phyloP scores from a whole-genome alignment of 1,140 invertebrate species.

The Drosophila kanapiae region DNA sequence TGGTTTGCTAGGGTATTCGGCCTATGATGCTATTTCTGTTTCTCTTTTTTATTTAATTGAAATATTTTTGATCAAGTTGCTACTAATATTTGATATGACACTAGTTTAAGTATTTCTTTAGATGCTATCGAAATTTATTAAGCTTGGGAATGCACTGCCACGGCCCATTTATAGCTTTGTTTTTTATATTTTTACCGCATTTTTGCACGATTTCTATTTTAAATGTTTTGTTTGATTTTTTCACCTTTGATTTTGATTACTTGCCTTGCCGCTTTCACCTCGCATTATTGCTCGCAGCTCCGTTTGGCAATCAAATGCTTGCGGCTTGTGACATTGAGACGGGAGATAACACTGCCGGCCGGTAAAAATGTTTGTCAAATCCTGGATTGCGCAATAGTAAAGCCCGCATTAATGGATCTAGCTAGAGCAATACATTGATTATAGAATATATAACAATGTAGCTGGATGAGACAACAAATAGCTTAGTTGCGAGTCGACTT shows the following conservation, averaged over 20 bases:
- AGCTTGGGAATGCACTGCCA: background rate
- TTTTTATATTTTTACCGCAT: constrained; percentile 40
- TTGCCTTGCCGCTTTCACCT: constrained; percentile 42
- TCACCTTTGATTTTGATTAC: constrained; percentile 19
- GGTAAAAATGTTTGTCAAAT: constrained; percentile 42
- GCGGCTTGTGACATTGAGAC: constrained; percentile 39
- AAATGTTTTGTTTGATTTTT: constrained; percentile 18
- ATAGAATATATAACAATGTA: background rate
- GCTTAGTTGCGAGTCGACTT: background rate
- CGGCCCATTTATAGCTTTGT: constrained; percentile 21
- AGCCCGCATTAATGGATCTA: too few relatives aligned
- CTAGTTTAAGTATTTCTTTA: too few relatives aligned
- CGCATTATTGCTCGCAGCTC: constrained; percentile 5
- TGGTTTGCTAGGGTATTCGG: too few relatives aligned
- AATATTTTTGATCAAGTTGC: background rate
- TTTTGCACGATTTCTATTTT: constrained; percentile 61
- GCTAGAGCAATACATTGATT: too few relatives aligned
- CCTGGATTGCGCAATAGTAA: constrained; percentile 27
- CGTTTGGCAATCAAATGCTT: constrained; percentile 51
- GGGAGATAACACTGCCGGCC: constrained; percentile 11
- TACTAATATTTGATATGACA: background rate
- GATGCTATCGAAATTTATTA: background rate
- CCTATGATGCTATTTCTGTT: too few relatives aligned
- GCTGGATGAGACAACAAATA: background rate
- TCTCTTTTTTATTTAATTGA: too few relatives aligned